phyloP scores from a whole-genome alignment of 2,888 invertebrate species.

The Ophonus ardosiacus region DNA sequence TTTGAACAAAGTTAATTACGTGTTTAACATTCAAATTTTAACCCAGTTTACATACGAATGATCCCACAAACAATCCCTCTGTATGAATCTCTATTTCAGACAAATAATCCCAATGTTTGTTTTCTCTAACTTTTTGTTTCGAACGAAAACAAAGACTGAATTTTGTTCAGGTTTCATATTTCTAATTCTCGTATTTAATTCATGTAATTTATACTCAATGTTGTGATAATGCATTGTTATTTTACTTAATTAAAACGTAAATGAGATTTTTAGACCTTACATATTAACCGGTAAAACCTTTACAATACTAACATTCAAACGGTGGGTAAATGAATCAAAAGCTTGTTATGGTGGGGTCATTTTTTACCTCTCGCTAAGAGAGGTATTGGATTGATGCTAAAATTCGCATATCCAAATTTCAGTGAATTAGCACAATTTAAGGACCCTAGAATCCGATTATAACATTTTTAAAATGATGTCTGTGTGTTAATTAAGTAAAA shows the following conservation, averaged over 20 bases:
- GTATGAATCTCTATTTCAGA: background rate
- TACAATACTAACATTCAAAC: no score
- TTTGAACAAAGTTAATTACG: conserved; percentile 19
- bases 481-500: background rate
- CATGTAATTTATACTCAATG: conserved; percentile 23
- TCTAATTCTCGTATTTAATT: conserved; percentile 18
- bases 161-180: conserved; percentile 29
- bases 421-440: no score
- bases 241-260: background rate
- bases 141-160: conserved; percentile 21
- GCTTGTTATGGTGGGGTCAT: no score
- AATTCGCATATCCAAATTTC: no score
- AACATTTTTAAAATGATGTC: no score
- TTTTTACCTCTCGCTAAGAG: no score
- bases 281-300: background rate
- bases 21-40: conserved; percentile 45
- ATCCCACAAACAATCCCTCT: conserved; percentile 13
- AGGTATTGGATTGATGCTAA: no score
- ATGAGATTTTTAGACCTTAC: background rate
- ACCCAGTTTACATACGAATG: conserved; percentile 16
- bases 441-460: no score
- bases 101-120: conserved; percentile 32
- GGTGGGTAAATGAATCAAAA: no score
- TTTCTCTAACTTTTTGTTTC: conserved; percentile 23
- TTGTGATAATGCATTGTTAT: background rate